Evolutionary conservation across 2,113 vertebrate species (phyloP).

Genomic region (Theristicus caerulescens): DNA sequence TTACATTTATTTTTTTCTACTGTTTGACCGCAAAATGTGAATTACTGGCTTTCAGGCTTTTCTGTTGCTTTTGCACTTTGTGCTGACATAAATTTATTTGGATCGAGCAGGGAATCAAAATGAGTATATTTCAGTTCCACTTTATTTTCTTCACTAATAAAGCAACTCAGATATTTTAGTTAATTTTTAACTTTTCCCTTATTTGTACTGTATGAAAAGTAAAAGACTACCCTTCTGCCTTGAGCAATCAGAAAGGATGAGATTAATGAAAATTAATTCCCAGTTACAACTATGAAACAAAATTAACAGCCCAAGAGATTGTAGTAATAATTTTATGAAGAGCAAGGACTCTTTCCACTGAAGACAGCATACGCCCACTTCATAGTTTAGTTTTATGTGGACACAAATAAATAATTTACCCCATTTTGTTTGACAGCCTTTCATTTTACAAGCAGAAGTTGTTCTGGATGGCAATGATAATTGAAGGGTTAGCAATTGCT

Average conservation of each 20-base stretch:
- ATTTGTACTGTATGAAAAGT: neutral
- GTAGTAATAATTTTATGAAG: neutral
- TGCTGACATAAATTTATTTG: neutral
- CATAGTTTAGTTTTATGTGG: neutral
- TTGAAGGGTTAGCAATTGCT: neutral
- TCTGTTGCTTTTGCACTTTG: neutral
- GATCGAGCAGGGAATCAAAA: neutral
- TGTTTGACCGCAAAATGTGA: neutral
- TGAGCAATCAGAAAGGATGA: neutral
- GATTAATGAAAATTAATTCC: neutral
- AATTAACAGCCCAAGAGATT: neutral
- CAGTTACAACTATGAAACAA: neutral
- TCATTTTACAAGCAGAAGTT: neutral
- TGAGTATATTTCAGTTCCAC: neutral
- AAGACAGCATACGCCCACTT: neutral
- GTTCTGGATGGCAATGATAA: neutral
- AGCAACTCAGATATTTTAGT: neutral
- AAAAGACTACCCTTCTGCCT: neutral
- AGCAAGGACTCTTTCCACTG: neutral
- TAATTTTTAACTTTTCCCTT: neutral
- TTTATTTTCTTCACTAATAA: neutral
- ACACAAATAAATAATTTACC: neutral
- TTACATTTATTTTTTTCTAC: neutral
- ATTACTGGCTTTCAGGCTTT: neutral
- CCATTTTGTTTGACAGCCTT: neutral